Evolutionary conservation across 2,797 vertebrate species (phyloP).

Genomic region (Craterocephalus amniculus): DNA sequence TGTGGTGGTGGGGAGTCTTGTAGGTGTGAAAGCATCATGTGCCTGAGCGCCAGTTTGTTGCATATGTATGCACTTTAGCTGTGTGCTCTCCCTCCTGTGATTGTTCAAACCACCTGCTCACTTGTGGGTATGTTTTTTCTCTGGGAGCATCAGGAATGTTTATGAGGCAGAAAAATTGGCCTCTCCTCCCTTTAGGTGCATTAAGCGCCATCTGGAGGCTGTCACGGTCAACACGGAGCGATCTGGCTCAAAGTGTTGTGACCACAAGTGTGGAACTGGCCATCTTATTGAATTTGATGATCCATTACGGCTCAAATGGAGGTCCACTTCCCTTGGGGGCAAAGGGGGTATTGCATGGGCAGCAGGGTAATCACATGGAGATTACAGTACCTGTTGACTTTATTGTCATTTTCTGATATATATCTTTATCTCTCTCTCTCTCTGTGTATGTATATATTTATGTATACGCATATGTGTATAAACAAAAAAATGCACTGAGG

Average conservation of each 20-base stretch:
- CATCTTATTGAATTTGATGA: conserved; percentile 79
- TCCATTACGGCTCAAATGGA: conserved; percentile 72
- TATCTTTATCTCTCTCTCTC: too few relatives aligned
- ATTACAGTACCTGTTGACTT: conserved; percentile 74
- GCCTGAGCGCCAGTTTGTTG: conserved; percentile 20
- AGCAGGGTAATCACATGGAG: conserved; percentile 73
- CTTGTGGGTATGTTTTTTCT: conserved; percentile 56
- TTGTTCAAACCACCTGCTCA: conserved; percentile 70
- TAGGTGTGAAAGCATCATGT: conserved; percentile 19
- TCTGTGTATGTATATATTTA: too few relatives aligned
- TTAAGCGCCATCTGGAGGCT: conserved; percentile 77
- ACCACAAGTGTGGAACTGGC: conserved; percentile 59
- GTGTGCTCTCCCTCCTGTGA: conserved; percentile 40
- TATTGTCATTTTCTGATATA: conserved; percentile 65
- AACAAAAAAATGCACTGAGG: too few relatives aligned
- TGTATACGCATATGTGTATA: too few relatives aligned
- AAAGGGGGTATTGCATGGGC: conserved; percentile 73
- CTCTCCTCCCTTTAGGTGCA: conserved; percentile 28
- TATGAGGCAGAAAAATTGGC: conserved; percentile 59
- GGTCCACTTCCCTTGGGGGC: conserved; percentile 70
- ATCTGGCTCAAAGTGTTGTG: conserved; percentile 47
- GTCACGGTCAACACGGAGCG: conserved; percentile 1
- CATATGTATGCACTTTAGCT: conserved; percentile 32
- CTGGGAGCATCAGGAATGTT: conserved; percentile 67
- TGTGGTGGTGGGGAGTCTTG: neutral